Evolutionary conservation across 2,888 invertebrate species (phyloP), one percentile per base, ranked within the genome.

Genomic region (Drosophila mercatorum): DNA sequence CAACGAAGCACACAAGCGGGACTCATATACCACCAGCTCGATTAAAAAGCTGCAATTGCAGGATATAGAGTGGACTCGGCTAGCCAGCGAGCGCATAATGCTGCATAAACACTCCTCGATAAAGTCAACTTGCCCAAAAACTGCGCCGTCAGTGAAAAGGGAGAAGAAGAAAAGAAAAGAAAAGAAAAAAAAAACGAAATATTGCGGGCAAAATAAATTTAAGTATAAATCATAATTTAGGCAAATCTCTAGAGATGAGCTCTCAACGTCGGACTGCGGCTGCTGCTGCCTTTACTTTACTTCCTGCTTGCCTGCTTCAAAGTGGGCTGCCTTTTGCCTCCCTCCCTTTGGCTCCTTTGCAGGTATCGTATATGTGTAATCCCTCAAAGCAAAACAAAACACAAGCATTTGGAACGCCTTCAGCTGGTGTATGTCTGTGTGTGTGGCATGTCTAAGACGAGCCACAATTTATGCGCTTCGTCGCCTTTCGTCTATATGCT

Each of bases 171-270:
- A 17, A 17, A 17, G 17, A 17, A 17, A 17, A 1, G 12, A 36
- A 8, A 4, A 12, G 8, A 14, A 47, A 36, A 11, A 26, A 34
- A 46, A 28, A 5, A 22, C 28, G 14, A 51, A 12, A 72, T 80
- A 63, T 77, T 69, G 63, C 38, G 43, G 60, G 63, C 58, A 73
- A 75, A 72, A 76, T 72, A 75, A 78, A 86, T 75, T 75, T 67
- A 75, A 65, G 73, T 82, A 86, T 88, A 86, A 86, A 86, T 86
- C 89, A 86, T 88, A 86, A 86, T 88, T 88, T 86, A 84, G 89
- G 74, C 80, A 84, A 88, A 82, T 86, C 86, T 86, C 86, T 70
- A 61, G 86, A 84, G 86, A 86, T 86, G 87, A 88, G 87, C 87
- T 82, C 80, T 83, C 86, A 80, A 75, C 82, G 72, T 76, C 58